Percentiles rank a stretch among this genome's conserved stretches.
These are phyloP conservation scores for Vimba vimba DNA, from an alignment of 2,113 vertebrate genomes.

Conservation along the genomic window DNA sequence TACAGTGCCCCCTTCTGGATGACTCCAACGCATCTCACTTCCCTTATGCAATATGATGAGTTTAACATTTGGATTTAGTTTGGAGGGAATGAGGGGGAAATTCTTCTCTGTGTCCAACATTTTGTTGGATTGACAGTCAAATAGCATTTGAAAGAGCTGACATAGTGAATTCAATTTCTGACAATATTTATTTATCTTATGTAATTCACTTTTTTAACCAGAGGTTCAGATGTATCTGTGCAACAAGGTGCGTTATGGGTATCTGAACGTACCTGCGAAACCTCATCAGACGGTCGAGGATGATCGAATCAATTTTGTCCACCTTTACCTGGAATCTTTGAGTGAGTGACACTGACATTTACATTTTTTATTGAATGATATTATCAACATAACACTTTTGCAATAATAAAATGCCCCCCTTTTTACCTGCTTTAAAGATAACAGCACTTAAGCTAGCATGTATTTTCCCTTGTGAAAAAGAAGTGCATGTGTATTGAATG, in stretches of 20 bases:
- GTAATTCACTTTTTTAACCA: conserved; percentile 60
- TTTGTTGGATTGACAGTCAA: neutral
- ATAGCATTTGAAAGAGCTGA: neutral
- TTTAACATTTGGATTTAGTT: conserved; percentile 16
- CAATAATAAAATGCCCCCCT: neutral
- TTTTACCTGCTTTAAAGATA: neutral
- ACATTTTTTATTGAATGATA: neutral
- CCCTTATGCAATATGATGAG: neutral
- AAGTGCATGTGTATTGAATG: neutral
- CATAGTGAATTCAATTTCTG: neutral
- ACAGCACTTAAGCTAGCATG: neutral
- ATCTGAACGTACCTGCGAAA: conserved; percentile 86
- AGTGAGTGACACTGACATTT: conserved; percentile 74
- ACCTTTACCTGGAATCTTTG: conserved; percentile 87
- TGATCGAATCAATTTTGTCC: conserved; percentile 88
- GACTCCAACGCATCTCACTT: neutral
- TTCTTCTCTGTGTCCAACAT: neutral
- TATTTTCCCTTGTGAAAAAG: neutral
- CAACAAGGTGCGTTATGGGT: conserved; percentile 89
- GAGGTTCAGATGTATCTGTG: conserved; percentile 85
- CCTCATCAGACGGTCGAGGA: conserved; percentile 88
- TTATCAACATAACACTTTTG: neutral
- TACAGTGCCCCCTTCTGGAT: conserved; percentile 59
- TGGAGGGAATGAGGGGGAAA: neutral
- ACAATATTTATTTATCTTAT: neutral